A percentile compares a stretch with the other conserved stretches of the same genome.
Evolutionary conservation across 2,797 vertebrate genomes (phyloP).

Genomic region (Chiroxiphia lanceolata): DNA sequence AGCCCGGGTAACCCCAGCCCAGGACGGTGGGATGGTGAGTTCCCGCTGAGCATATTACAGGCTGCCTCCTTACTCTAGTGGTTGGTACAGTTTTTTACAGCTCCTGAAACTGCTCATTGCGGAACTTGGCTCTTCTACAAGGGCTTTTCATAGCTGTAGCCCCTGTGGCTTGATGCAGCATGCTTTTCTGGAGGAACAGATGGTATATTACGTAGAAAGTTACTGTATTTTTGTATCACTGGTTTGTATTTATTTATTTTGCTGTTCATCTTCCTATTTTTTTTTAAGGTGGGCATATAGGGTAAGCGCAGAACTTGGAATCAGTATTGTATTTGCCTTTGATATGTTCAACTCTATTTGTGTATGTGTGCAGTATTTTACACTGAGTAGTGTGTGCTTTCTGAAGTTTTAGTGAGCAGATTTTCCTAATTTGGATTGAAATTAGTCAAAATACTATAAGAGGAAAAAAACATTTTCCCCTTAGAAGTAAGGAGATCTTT

Average conservation of each 20-base stretch:
- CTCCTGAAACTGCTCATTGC: conserved; percentile 23
- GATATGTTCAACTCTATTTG: not conserved
- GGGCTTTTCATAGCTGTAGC: conserved; percentile 47
- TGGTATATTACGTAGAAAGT: conserved; percentile 56
- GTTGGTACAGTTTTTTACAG: not conserved
- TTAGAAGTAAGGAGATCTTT: not conserved
- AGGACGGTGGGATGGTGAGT: fast-evolving
- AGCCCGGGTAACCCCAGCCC: not conserved
- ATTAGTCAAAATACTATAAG: not conserved
- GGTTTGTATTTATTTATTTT: conserved; percentile 10
- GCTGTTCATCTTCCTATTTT: not conserved
- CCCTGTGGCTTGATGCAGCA: conserved; percentile 56
- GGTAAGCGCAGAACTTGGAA: not conserved
- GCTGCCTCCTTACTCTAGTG: not conserved
- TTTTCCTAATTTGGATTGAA: not conserved
- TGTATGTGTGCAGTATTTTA: not conserved
- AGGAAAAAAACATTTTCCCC: not conserved
- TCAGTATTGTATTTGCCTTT: not conserved
- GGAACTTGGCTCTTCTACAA: conserved; percentile 15
- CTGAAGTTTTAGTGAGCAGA: not conserved
- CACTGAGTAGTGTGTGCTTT: not conserved
- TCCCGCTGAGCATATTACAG: not conserved
- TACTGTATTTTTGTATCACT: conserved; percentile 30
- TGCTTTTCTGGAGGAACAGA: conserved; percentile 51
- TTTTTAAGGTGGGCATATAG: not conserved